These are phyloP conservation scores for Keiferia lycopersicella DNA, from an alignment of 2,888 invertebrate genomes.

Conservation along the genomic window DNA sequence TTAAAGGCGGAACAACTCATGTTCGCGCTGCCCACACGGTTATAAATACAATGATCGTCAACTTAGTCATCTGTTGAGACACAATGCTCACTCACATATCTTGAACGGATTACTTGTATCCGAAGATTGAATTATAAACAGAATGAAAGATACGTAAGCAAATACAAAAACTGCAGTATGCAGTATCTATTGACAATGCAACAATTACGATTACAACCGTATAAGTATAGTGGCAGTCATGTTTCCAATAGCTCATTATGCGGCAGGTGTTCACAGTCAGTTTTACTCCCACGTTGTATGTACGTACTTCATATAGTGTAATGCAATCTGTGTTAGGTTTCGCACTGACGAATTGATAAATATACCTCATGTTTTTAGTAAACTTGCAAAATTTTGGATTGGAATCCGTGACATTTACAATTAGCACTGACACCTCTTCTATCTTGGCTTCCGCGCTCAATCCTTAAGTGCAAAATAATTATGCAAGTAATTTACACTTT, in stretches of 20 bases:
- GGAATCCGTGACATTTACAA: no score
- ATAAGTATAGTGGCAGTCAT: slow-evolving; percentile 12
- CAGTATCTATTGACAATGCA: slow-evolving; percentile 11
- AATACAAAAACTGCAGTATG: neutral
- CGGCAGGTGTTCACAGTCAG: slow-evolving; percentile 17
- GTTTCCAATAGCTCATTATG: slow-evolving; percentile 20
- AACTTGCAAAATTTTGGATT: no score
- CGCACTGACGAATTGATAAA: no score
- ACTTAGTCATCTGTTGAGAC: neutral
- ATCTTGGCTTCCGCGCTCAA: no score
- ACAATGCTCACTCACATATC: neutral
- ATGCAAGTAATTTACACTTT: no score
- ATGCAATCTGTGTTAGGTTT: neutral
- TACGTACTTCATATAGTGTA: neutral
- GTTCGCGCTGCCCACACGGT: neutral
- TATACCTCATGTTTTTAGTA: no score
- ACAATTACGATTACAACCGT: slow-evolving; percentile 17
- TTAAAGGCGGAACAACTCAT: neutral
- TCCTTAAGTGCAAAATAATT: no score
- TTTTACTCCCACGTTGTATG: slow-evolving; percentile 29
- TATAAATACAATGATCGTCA: neutral
- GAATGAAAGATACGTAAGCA: slow-evolving; percentile 9
- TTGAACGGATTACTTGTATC: neutral
- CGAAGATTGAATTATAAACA: neutral
- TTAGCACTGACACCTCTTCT: no score